Evolutionary conservation across 2,113 vertebrate genomes (phyloP).

Genomic region (Copsychus sechellarum): DNA sequence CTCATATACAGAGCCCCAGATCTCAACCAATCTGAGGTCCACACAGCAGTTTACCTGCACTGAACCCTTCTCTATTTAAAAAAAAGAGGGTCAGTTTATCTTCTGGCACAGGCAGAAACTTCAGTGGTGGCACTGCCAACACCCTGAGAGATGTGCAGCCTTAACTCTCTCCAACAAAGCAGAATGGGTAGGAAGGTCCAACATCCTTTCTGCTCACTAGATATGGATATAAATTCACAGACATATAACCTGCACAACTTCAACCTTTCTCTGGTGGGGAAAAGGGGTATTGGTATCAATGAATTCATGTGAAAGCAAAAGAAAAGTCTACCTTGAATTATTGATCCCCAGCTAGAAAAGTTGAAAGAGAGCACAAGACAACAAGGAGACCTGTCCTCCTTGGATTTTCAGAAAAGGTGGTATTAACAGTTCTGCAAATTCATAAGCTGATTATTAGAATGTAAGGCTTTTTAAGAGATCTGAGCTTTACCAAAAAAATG

Average conservation of each 20-base stretch:
- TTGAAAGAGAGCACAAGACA: neutral
- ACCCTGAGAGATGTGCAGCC: neutral
- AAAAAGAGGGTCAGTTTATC: neutral
- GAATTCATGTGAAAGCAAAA: neutral
- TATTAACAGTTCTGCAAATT: neutral
- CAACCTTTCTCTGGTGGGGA: neutral
- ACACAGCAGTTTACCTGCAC: neutral
- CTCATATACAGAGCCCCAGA: neutral
- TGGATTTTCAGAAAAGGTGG: neutral
- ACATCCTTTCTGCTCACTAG: neutral
- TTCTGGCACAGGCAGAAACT: neutral
- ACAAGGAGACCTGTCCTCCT: neutral
- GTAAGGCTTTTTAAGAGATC: neutral
- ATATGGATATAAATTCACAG: neutral
- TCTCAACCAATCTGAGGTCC: neutral
- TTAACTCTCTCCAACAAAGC: neutral
- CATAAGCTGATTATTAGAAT: neutral
- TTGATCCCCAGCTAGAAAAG: neutral
- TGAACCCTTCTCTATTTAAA: neutral
- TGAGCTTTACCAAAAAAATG: neutral
- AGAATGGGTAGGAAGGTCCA: neutral
- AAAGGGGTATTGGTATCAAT: neutral
- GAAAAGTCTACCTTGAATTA: neutral
- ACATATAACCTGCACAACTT: neutral
- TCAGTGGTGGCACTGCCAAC: neutral